phyloP scores from a whole-genome alignment of 2,113 vertebrate genomes.

The Hippolais icterina region DNA sequence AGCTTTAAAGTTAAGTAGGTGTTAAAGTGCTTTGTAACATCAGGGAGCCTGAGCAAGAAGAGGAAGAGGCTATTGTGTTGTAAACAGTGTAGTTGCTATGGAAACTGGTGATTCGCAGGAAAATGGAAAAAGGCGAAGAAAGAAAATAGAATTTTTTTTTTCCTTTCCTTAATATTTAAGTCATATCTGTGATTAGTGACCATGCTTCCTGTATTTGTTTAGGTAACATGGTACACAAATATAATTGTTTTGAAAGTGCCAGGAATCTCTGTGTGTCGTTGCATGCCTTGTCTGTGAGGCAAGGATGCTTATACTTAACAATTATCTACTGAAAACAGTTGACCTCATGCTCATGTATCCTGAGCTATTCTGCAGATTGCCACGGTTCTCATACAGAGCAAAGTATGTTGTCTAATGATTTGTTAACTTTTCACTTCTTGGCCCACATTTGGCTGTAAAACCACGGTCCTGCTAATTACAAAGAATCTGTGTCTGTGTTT shows the following conservation, averaged over 20 bases:
- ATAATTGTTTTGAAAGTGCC: not conserved
- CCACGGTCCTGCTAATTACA: constrained; percentile 43
- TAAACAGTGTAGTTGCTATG: not conserved
- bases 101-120: not conserved
- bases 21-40: not conserved
- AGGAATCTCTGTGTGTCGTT: not conserved
- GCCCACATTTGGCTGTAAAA: constrained; percentile 16
- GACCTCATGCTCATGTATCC: constrained; percentile 47
- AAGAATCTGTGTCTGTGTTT: constrained; percentile 51
- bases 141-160: not conserved
- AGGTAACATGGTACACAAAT: not conserved
- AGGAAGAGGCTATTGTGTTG: not conserved
- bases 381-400: not conserved
- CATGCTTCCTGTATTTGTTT: constrained; percentile 15
- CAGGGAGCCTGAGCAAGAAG: not conserved
- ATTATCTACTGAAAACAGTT: constrained; percentile 69
- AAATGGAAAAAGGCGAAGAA: not conserved
- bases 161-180: not conserved
- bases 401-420: constrained; percentile 22
- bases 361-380: constrained; percentile 38
- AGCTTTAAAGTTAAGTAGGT: not conserved
- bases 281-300: constrained; percentile 41
- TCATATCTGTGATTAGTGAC: not conserved
- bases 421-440: constrained; percentile 54
- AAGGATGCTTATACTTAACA: constrained; percentile 19